A percentile compares a stretch with the other conserved stretches of the same genome.
These are phyloP conservation scores for Tursiops truncatus DNA, from an alignment of 2,113 vertebrate genomes.

Conservation along the genomic window DNA sequence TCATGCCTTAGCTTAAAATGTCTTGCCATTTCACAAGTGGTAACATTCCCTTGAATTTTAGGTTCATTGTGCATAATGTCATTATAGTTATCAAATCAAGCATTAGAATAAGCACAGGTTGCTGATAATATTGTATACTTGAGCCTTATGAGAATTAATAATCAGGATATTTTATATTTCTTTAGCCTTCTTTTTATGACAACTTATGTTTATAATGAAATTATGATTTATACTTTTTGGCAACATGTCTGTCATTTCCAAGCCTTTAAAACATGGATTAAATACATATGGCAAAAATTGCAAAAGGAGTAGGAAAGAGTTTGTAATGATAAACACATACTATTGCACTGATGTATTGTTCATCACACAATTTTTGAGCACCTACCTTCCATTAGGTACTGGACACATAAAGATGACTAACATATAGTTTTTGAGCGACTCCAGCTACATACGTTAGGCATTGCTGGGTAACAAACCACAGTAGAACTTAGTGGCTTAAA, in stretches of 20 bases:
- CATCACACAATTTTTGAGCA: not conserved
- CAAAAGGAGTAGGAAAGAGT: not conserved
- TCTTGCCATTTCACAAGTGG: not conserved
- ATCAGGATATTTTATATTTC: not conserved
- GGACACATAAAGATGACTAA: not conserved
- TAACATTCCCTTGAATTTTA: not conserved
- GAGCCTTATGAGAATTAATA: not conserved
- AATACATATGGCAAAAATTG: not conserved
- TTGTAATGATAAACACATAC: not conserved
- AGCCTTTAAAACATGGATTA: not conserved
- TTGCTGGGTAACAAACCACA: not conserved
- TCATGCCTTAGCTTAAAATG: not conserved
- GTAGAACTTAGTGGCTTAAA: not conserved
- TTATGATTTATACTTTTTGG: not conserved
- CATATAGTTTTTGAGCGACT: not conserved
- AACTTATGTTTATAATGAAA: not conserved
- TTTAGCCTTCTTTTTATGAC: not conserved
- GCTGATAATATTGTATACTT: not conserved
- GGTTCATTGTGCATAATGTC: not conserved
- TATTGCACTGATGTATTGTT: not conserved
- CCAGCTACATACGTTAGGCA: not conserved
- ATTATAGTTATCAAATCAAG: not conserved
- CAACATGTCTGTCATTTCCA: not conserved
- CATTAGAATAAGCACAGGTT: not conserved
- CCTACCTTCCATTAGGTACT: not conserved